Percentiles rank a stretch among this genome's conserved stretches.
These are phyloP conservation scores for Alectoris magna DNA, from an alignment of 2,797 vertebrate genomes.

Conservation along the genomic window DNA sequence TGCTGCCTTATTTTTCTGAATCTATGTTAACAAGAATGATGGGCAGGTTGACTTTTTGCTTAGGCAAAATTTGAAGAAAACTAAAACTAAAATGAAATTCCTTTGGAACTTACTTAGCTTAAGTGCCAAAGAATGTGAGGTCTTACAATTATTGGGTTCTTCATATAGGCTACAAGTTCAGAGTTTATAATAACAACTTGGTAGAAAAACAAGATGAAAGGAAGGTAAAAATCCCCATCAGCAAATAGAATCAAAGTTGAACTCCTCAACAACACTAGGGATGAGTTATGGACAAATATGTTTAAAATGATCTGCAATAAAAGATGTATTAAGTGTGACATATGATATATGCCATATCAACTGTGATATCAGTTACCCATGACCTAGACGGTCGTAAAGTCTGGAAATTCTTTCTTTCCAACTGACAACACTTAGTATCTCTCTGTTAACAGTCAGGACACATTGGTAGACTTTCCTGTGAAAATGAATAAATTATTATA, in stretches of 20 bases:
- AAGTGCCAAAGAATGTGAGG: background rate
- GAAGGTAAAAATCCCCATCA: background rate
- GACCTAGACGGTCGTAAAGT: background rate
- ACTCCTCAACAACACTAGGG: background rate
- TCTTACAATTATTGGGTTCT: background rate
- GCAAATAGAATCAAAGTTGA: background rate
- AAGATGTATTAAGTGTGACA: background rate
- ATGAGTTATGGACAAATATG: background rate
- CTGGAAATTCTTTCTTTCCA: background rate
- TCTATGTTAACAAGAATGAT: slow-evolving; percentile 1
- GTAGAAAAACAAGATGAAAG: background rate
- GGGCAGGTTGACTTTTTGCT: background rate
- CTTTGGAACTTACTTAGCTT: background rate
- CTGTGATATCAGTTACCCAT: background rate
- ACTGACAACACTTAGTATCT: background rate
- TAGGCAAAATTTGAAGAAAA: slow-evolving; percentile 1
- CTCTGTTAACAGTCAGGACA: background rate
- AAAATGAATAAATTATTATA: background rate
- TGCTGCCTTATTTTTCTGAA: slow-evolving; percentile 15
- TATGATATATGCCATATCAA: background rate
- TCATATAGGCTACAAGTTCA: background rate
- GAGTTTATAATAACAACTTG: background rate
- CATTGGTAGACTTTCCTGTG: background rate
- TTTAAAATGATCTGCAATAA: background rate
- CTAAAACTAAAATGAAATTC: background rate